These are phyloP conservation scores for Pollimyrus isidori DNA, from an alignment of 2,113 vertebrate species.

Conservation along the genomic window DNA sequence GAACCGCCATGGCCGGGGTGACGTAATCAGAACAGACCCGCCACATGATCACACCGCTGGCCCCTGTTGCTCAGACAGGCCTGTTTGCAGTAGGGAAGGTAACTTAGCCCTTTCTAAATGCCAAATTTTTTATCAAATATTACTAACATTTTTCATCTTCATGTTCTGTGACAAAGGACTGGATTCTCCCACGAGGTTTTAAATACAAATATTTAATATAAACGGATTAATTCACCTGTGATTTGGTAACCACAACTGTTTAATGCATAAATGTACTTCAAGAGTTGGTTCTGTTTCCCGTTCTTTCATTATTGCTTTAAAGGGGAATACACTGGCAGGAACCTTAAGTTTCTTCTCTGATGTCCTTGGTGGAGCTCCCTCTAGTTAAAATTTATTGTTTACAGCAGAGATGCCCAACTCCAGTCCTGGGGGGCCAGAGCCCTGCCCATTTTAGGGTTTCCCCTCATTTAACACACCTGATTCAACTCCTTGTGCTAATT, in stretches of 20 bases:
- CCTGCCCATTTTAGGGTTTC: too few species aligned
- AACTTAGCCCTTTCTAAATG: neutral
- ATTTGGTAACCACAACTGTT: neutral
- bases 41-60: slow-evolving; percentile 1
- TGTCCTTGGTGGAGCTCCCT: neutral
- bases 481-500: too few species aligned
- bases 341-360: neutral
- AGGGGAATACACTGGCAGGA: neutral
- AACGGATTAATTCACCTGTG: neutral
- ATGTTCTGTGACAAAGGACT: neutral
- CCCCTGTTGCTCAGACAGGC: neutral
- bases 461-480: too few species aligned
- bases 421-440: too few species aligned
- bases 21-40: slow-evolving; percentile 4
- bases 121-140: neutral
- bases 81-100: neutral
- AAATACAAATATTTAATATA: neutral
- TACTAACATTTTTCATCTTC: neutral
- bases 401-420: neutral
- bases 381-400: neutral
- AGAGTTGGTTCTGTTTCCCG: neutral
- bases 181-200: neutral
- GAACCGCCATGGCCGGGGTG: neutral
- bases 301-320: neutral
- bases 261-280: neutral